Percentiles rank a stretch among this genome's conserved stretches.
Conservation (phyloP, 2,113 vertebrate species). For the Sorex araneus region DNA sequence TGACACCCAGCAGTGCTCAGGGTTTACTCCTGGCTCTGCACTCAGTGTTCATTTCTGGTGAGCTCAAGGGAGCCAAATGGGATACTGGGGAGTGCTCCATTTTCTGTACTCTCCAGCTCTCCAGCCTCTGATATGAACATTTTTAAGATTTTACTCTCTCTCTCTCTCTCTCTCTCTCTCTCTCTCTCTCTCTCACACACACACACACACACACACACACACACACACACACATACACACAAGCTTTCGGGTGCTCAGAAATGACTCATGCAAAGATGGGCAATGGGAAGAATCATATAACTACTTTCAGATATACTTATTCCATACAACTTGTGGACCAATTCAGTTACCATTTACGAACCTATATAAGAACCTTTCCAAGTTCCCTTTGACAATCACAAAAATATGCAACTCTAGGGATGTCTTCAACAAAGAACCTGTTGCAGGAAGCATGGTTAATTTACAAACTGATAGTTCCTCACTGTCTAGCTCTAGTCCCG, state of each 20-base stretch:
- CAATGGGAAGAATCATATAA: slow-evolving; percentile 41
- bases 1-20: no score
- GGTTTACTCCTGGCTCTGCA: no score
- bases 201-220: no score
- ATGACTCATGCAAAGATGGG: background rate
- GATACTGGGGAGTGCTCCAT: no score
- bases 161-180: no score
- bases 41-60: no score
- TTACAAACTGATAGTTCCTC: background rate
- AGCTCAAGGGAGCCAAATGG: no score
- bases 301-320: slow-evolving; percentile 41
- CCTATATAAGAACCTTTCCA: background rate
- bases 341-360: background rate
- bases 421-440: background rate
- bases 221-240: no score
- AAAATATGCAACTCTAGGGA: background rate
- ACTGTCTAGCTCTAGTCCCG: background rate
- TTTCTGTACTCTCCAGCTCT: no score
- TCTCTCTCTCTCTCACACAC: no score
- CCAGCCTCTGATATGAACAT: no score
- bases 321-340: background rate
- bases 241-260: background rate
- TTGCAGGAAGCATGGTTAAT: background rate
- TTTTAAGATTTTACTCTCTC: no score
- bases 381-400: background rate